phyloP scores from a whole-genome alignment of 2,797 vertebrate species.

The Mus spretus region DNA sequence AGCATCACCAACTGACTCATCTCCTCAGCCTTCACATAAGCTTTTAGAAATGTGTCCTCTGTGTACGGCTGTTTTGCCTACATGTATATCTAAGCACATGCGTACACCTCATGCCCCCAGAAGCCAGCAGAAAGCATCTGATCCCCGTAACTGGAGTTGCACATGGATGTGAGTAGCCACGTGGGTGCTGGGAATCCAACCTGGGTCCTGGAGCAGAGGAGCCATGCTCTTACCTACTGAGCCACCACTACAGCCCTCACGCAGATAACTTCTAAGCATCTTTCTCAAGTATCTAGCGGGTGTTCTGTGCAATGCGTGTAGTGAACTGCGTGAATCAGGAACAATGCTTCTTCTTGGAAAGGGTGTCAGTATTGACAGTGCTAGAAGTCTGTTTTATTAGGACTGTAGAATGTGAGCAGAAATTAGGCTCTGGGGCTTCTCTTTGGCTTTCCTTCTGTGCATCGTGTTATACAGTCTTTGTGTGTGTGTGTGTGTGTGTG shows the following conservation, averaged over 20 bases:
- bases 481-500: too few species aligned
- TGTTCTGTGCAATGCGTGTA: background rate
- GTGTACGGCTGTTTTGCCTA: background rate
- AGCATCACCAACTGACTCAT: background rate
- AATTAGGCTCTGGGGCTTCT: background rate
- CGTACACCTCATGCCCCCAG: background rate
- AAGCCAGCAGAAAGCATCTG: background rate
- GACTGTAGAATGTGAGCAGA: constrained; percentile 8
- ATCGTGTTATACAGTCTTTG: background rate
- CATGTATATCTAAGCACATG: background rate
- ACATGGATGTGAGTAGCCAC: too few species aligned
- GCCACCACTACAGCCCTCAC: too few species aligned
- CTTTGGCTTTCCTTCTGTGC: background rate
- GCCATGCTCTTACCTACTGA: too few species aligned
- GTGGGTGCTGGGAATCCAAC: background rate
- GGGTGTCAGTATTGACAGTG: background rate
- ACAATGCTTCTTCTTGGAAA: background rate
- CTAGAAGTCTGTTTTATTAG: constrained; percentile 4
- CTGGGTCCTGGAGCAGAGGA: too few species aligned
- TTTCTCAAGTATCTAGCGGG: background rate
- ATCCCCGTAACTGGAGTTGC: background rate
- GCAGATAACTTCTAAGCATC: too few species aligned
- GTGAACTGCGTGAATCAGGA: background rate
- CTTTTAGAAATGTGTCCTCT: too few species aligned
- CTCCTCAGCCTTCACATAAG: too few species aligned